Evolutionary conservation across 2,113 vertebrate genomes (phyloP).

Genomic region (Leptocoma aspasia): DNA sequence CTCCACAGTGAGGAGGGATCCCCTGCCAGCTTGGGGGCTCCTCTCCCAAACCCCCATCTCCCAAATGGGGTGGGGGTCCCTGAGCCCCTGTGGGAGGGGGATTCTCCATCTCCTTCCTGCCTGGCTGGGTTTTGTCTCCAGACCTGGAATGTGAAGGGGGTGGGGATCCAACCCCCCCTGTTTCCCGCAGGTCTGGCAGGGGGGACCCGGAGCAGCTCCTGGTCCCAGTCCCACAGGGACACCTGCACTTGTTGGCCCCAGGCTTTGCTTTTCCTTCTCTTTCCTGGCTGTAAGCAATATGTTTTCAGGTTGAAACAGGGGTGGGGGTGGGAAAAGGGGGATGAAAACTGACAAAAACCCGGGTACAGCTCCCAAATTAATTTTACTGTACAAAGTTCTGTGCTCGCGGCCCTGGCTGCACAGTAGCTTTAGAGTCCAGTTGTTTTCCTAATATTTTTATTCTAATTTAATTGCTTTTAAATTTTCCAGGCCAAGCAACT

Average conservation of each 20-base stretch:
- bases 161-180: fast-evolving
- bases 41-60: not conserved
- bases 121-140: not conserved
- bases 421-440: slow-evolving; percentile 46
- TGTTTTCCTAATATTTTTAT: slow-evolving; percentile 71
- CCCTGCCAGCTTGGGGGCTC: not conserved
- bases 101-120: not conserved
- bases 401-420: not conserved
- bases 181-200: not conserved
- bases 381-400: slow-evolving; percentile 49
- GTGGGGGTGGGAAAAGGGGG: not conserved
- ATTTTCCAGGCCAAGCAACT: slow-evolving; percentile 62
- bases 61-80: not conserved
- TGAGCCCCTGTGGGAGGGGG: not conserved
- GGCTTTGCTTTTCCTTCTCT: not conserved
- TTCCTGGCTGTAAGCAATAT: slow-evolving; percentile 67
- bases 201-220: not conserved
- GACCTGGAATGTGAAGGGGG: not conserved
- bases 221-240: not conserved
- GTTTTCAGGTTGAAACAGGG: slow-evolving; percentile 53
- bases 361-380: slow-evolving; percentile 19
- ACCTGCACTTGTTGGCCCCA: not conserved
- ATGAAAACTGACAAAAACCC: not conserved
- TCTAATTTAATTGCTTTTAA: slow-evolving; percentile 80
- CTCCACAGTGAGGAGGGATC: not conserved